Percentiles rank a stretch among this genome's conserved stretches.
phyloP scores from a whole-genome alignment of 2,888 invertebrate species.

The Tetragonisca angustula region DNA sequence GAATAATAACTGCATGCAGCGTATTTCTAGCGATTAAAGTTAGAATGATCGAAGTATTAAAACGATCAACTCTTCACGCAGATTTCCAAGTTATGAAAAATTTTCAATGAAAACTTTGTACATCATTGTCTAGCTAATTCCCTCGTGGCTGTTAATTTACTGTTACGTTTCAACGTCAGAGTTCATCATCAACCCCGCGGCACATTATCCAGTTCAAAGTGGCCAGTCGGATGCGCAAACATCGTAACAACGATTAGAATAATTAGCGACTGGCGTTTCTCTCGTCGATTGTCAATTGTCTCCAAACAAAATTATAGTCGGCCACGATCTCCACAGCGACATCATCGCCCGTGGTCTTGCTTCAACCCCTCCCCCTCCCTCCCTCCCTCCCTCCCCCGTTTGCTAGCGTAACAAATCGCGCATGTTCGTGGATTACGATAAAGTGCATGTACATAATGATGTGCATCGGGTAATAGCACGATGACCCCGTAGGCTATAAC shows the following conservation, averaged over 20 bases:
- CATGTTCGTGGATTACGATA: conserved; percentile 36
- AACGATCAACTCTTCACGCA: too few relatives aligned
- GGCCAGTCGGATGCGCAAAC: not conserved
- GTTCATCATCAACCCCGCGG: rapidly evolving
- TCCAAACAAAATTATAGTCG: conserved; percentile 18
- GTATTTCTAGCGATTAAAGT: too few relatives aligned
- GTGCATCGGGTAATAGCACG: conserved; percentile 34
- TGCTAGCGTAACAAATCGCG: conserved; percentile 20
- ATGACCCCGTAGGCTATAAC: conserved; percentile 15
- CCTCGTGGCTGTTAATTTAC: too few relatives aligned
- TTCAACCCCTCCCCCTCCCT: conserved; percentile 32
- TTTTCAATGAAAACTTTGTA: too few relatives aligned
- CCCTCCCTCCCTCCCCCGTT: too few relatives aligned
- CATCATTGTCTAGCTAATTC: too few relatives aligned
- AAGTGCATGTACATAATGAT: conserved; percentile 29
- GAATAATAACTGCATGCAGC: too few relatives aligned
- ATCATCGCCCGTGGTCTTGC: conserved; percentile 19
- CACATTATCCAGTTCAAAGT: not conserved
- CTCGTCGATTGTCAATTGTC: not conserved
- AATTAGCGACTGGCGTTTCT: not conserved
- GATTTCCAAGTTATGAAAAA: too few relatives aligned
- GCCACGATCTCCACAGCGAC: not conserved
- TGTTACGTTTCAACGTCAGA: not conserved
- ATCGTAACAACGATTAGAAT: not conserved
- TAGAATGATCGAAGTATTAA: too few relatives aligned